Evolutionary conservation across 2,888 invertebrate genomes (phyloP), one percentile per base, ranked within the genome.

Genomic region (Pelosia muscerda): DNA sequence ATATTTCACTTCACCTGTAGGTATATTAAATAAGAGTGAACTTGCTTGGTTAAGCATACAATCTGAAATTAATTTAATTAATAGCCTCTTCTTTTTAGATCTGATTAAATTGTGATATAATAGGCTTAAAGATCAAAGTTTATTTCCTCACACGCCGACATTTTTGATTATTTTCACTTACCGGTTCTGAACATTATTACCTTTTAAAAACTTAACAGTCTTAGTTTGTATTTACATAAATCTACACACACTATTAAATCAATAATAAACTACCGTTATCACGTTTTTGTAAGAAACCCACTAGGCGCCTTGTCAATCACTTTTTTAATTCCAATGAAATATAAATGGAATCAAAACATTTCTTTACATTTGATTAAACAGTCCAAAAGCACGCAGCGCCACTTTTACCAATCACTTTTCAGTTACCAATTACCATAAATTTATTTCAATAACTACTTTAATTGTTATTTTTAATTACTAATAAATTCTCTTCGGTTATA

Each of bases 341-440:
- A 26, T n/a, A 60, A 11, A 60, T 28, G 23, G 38, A 8, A 59
- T 38, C 23, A 59, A 59, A 38, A 38, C 15, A 59, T 19, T 38
- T 58, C 60, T 19, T 31, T 10, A 55, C 13, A 61, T 66, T 38
- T 66, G 55, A 66, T 66, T 66, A 61, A 26, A 61, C 54, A 10
- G 65, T 66, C 54, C n/a, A 60, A 59, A 49, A 65, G 53, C 59
- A 31, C 49, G 61, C n/a, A 59, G 49, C 53, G 38, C 49, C 58
- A 60, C 57, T 62, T 65, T 71, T 28, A 55, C 53, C 55, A 59
- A 31, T 57, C 66, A 6, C 56, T 54, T 38, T 59, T 68, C 55
- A 58, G 57, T 70, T 71, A 72, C 66, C 74, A 54, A 76, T 81
- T 67, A 81, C 57, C 79, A 81, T 81, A 81, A 81, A 79, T 78